phyloP scores from a whole-genome alignment of 1,140 invertebrate species.

The Eriosoma lanigerum region DNA sequence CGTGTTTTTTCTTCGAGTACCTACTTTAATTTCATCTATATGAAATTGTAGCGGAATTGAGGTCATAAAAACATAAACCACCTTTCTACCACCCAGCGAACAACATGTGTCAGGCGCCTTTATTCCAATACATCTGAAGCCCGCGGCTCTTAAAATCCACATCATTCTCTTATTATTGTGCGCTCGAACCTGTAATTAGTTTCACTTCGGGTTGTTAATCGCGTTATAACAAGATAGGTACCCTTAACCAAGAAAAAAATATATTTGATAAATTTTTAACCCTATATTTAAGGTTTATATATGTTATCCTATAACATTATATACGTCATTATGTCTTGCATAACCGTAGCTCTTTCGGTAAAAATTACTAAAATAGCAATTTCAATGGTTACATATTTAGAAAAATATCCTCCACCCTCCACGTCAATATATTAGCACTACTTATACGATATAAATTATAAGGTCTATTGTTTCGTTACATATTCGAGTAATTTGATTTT shows the following conservation, averaged over 20 bases:
- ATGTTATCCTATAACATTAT: not conserved
- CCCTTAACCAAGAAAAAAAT: conserved; percentile 7
- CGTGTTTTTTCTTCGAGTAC: not conserved
- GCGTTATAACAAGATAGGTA: conserved; percentile 41
- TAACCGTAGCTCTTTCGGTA: not conserved
- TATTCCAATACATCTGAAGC: not conserved
- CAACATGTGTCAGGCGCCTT: conserved; percentile 44
- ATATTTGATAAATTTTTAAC: conserved; percentile 26
- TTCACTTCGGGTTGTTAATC: conserved; percentile 36
- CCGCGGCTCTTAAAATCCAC: conserved; percentile 39
- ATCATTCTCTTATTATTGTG: conserved; percentile 44
- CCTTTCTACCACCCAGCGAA: conserved; percentile 29
- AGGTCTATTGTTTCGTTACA: too few species aligned
- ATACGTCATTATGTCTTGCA: too few species aligned
- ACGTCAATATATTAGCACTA: too few species aligned
- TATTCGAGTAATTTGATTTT: too few species aligned
- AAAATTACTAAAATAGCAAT: conserved; percentile 1
- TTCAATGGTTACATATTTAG: not conserved
- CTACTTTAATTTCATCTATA: conserved; percentile 32
- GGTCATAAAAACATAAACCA: conserved; percentile 50
- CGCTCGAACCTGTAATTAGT: conserved; percentile 32
- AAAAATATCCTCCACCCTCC: not conserved
- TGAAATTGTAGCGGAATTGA: conserved; percentile 7
- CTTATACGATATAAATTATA: too few species aligned
- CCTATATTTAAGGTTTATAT: conserved; percentile 31